phyloP scores from a whole-genome alignment of 2,113 vertebrate species.

The Cyanistes caeruleus region DNA sequence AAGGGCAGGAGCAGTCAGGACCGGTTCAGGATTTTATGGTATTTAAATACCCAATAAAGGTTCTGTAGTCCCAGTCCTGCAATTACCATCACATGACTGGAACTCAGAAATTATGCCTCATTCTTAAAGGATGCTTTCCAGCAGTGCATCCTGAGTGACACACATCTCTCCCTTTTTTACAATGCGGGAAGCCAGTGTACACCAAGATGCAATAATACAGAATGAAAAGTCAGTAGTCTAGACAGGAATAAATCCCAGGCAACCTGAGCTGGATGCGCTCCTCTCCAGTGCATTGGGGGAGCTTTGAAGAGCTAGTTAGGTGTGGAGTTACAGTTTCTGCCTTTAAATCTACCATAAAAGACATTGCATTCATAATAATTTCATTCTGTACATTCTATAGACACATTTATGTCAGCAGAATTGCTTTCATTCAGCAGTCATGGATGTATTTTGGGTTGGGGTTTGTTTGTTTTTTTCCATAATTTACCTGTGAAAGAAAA shows the following conservation, averaged over 20 bases:
- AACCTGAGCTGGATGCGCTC: not conserved
- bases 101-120: not conserved
- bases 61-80: not conserved
- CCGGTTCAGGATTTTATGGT: slow-evolving; percentile 9
- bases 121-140: not conserved
- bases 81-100: not conserved
- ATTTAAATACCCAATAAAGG: slow-evolving; percentile 5
- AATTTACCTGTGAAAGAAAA: not conserved
- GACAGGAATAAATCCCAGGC: not conserved
- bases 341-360: not conserved
- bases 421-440: not conserved
- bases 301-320: not conserved
- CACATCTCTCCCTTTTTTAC: not conserved
- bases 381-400: not conserved
- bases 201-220: not conserved
- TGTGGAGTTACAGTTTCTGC: not conserved
- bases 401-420: not conserved
- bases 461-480: not conserved
- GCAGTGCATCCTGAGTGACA: not conserved
- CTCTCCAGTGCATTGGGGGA: not conserved
- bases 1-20: slow-evolving; percentile 9
- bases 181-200: not conserved
- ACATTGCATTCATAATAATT: not conserved
- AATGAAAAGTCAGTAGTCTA: not conserved
- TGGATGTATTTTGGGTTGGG: not conserved